Evolutionary conservation across 2,888 invertebrate genomes (phyloP).

Genomic region (Amblyjoppa fuscipennis): DNA sequence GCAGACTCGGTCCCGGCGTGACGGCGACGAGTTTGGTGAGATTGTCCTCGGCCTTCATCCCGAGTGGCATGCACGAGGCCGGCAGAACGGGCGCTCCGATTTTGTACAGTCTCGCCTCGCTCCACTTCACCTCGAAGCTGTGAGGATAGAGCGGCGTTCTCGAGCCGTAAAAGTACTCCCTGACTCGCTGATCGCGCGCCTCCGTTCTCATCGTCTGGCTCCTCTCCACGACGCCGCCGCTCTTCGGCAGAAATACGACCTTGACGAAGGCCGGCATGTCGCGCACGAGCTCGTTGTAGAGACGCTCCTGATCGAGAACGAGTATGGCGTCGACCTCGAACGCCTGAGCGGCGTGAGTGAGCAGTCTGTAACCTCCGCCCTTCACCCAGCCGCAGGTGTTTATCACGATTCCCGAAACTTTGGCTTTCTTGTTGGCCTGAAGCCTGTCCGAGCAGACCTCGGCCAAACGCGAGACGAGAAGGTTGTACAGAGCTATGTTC

Average conservation of each 20-base stretch:
- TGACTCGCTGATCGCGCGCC: slow-evolving; percentile 91
- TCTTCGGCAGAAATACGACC: slow-evolving; percentile 96
- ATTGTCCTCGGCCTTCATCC: slow-evolving; percentile 97
- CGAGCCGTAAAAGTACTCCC: slow-evolving; percentile 98
- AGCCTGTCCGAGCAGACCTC: slow-evolving; percentile 94
- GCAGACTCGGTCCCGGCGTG: slow-evolving; percentile 90
- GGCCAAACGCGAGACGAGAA: slow-evolving; percentile 93
- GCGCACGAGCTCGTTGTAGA: slow-evolving; percentile 96
- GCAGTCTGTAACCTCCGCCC: slow-evolving; percentile 94
- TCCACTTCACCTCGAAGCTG: slow-evolving; percentile 96
- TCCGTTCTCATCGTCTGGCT: slow-evolving; percentile 91
- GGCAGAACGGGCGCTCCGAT: slow-evolving; percentile 97
- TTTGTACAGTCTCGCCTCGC: slow-evolving; percentile 96
- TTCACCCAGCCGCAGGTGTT: slow-evolving; percentile 99
- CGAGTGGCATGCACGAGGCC: slow-evolving; percentile 98
- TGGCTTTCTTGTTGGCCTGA: slow-evolving; percentile 94
- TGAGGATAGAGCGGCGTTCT: slow-evolving; percentile 95
- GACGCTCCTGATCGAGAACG: slow-evolving; percentile 97
- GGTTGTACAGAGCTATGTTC: slow-evolving; percentile 94
- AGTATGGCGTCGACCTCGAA: slow-evolving; percentile 98
- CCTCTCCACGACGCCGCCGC: slow-evolving; percentile 98
- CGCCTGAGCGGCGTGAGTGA: slow-evolving; percentile 95
- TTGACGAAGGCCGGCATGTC: slow-evolving; percentile 98
- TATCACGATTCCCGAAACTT: slow-evolving; percentile 95
- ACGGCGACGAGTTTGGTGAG: slow-evolving; percentile 95